A percentile compares a stretch with the other conserved stretches of the same genome.
Evolutionary conservation across 2,797 vertebrate genomes (phyloP).

Genomic region (Diplodus sargus): DNA sequence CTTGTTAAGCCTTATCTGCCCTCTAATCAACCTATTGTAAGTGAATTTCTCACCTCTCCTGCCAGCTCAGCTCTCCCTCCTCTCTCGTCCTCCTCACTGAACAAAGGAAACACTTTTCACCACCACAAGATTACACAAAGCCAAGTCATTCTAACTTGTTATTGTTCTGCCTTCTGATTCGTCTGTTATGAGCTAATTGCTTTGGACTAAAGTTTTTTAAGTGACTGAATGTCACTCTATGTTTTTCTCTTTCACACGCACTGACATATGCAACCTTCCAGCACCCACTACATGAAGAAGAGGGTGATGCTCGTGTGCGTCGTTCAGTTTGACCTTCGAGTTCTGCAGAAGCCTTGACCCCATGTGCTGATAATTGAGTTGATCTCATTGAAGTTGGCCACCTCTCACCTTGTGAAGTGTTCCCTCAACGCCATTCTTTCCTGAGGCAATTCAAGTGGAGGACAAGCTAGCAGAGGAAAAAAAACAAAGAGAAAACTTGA

Average conservation of each 20-base stretch:
- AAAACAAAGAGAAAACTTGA: too few species aligned
- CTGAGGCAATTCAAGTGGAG: conserved; percentile 11
- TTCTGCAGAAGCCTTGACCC: conserved; percentile 26
- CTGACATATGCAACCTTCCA: background rate
- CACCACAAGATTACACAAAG: background rate
- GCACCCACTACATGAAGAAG: background rate
- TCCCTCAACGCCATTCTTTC: conserved; percentile 27
- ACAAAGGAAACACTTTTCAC: conserved; percentile 15
- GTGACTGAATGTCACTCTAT: background rate
- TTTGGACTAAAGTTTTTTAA: background rate
- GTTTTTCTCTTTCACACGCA: background rate
- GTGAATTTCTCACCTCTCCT: conserved; percentile 10
- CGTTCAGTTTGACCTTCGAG: conserved; percentile 47
- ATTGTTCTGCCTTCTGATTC: background rate
- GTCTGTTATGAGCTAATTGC: background rate
- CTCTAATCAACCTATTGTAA: background rate
- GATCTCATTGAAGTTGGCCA: conserved; percentile 55
- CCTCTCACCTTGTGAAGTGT: conserved; percentile 13
- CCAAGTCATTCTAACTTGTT: background rate
- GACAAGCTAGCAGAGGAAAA: conserved; percentile 4
- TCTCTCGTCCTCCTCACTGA: background rate
- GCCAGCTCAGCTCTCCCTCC: background rate
- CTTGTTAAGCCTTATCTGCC: conserved; percentile 1
- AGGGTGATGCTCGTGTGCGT: conserved; percentile 27
- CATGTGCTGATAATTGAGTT: conserved; percentile 54